Conservation (phyloP, 2,113 vertebrate genomes). For the Mastomys coucha region DNA sequence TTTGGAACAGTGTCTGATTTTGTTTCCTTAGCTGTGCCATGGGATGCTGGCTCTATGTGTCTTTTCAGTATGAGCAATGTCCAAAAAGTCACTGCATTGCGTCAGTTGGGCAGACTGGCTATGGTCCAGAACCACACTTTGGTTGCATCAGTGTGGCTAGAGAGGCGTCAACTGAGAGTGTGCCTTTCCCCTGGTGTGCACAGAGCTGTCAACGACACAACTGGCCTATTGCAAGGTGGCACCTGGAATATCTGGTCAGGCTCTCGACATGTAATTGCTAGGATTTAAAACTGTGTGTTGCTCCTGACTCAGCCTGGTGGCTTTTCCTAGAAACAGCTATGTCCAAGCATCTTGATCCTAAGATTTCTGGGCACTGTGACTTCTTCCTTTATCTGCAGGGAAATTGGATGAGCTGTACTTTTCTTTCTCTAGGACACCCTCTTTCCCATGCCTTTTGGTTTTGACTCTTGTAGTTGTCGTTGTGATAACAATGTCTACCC, state of each 20-base stretch:
- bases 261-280: constrained; percentile 70
- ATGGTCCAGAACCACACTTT: constrained; percentile 69
- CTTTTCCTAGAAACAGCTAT: constrained; percentile 50
- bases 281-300: constrained; percentile 64
- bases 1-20: background rate
- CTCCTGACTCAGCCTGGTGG: constrained; percentile 47
- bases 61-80: background rate
- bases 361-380: constrained; percentile 25
- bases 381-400: background rate
- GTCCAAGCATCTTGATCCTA: constrained; percentile 7
- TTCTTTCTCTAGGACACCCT: background rate
- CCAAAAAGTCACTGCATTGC: background rate
- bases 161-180: constrained; percentile 63
- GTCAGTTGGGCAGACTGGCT: constrained; percentile 48
- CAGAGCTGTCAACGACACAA: constrained; percentile 67
- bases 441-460: background rate
- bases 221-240: constrained; percentile 68
- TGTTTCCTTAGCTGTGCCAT: background rate
- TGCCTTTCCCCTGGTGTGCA: constrained; percentile 59
- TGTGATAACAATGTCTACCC: background rate
- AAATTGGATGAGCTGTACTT: background rate
- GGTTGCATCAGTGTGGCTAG: constrained; percentile 63
- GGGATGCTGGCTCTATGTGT: background rate
- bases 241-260: constrained; percentile 68
- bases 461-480: background rate